Evolutionary conservation across 1,140 invertebrate species (phyloP), one percentile per base, ranked within the genome.

Genomic region (Ruditapes philippinarum): DNA sequence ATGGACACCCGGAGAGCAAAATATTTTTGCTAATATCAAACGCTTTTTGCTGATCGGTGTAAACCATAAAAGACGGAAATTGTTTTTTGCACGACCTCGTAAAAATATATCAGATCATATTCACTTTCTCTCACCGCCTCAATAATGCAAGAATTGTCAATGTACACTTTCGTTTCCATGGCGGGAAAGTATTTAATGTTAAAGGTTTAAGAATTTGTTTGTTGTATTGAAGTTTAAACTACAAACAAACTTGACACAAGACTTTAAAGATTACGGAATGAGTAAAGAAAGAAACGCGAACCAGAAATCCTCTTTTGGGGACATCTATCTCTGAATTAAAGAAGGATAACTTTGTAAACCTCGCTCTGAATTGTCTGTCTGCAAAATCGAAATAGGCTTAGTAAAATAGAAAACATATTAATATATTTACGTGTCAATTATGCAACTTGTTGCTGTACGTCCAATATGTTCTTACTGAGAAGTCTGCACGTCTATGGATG

Each of bases 1-100:
- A 49, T 45, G 28, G 38, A 31, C 40, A 12, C 73, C 73, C 42
- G 25, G 73, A 9, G 40, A 54, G 40, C 2, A 2, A 54, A 19
- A 11, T 54, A 78, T 78, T 45, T 49, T 42, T 33, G 73, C 28
- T 78, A 45, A 51, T 78, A 78, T 78, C 73, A 78, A 78, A 78
- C 73, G 73, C 40, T 45, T 49, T 40, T 45, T 22, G 4, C 9
- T 14, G 42, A 78, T 78, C 73, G 12, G 33, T 11, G n/a, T 70
- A 70, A 70, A 14, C 65, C 65, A 5, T 3, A 38, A 17, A 38
- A 33, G 65, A 19, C 57, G 57, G 14, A 62, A n/a, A 62, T 70
- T 38, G 36, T 70, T 70, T 65, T 70, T 62, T 62, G n/a, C 28
- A 25, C 57, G 28, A 62, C 25, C 25, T 28, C 57, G 28, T n/a